Conservation (phyloP, 2,113 vertebrate genomes). For the Limnothrissa miodon region DNA sequence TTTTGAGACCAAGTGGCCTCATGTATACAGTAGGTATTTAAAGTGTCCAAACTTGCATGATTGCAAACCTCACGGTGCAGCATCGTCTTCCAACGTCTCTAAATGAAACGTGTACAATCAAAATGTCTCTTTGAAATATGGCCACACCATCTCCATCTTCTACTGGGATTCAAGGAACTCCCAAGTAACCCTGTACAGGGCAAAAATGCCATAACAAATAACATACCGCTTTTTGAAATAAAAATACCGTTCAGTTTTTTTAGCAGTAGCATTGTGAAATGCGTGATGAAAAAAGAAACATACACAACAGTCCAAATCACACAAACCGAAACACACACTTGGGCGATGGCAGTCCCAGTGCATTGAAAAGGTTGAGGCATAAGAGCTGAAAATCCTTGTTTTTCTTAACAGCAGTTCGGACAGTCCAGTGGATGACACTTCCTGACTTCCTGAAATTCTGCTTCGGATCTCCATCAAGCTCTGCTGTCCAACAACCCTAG, state of each 20-base stretch:
- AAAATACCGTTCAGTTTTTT: neutral
- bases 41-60: neutral
- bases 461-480: neutral
- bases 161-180: neutral
- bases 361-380: neutral
- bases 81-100: neutral
- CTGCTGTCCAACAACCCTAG: neutral
- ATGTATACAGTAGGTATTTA: too few species aligned
- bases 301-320: neutral
- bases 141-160: neutral
- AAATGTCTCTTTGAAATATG: constrained; percentile 15
- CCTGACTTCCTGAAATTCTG: too few species aligned
- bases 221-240: neutral
- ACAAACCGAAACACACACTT: neutral
- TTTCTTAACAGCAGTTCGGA: neutral
- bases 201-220: neutral
- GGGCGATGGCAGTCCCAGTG: neutral
- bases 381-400: neutral
- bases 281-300: too few species aligned
- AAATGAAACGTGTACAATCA: constrained; percentile 1
- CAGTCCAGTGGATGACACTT: neutral
- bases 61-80: neutral
- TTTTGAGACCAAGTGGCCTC: too few species aligned
- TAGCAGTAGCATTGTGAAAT: neutral
- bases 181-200: neutral